Evolutionary conservation across 2,888 invertebrate species (phyloP).

Genomic region (Drosophila neotestacea): DNA sequence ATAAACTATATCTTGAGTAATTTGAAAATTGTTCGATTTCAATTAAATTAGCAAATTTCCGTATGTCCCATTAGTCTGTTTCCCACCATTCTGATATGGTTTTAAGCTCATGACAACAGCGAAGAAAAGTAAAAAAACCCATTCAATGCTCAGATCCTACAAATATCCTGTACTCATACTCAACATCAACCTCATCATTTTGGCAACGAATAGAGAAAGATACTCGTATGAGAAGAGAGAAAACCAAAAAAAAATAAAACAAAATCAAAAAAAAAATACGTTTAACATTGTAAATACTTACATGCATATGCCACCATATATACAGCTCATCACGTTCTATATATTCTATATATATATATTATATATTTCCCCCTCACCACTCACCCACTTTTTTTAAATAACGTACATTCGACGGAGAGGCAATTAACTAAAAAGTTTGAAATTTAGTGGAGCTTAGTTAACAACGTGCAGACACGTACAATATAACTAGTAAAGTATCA

Average conservation of each 20-base stretch:
- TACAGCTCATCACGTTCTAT: constrained; percentile 26
- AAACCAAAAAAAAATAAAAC: background rate
- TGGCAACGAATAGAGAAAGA: constrained; percentile 19
- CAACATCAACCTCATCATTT: constrained; percentile 21
- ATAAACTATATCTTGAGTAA: constrained; percentile 10
- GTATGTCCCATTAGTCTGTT: constrained; percentile 24
- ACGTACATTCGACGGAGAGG: background rate
- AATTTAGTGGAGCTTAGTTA: background rate
- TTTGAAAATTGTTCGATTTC: background rate
- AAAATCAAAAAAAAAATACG: background rate
- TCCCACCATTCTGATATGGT: constrained; percentile 4
- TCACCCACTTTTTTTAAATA: constrained; percentile 4
- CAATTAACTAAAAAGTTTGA: background rate
- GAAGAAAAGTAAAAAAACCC: background rate
- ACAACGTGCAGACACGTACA: background rate
- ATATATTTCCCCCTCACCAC: constrained; percentile 1
- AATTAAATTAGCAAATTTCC: background rate
- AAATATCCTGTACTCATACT: constrained; percentile 13
- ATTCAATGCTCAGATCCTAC: constrained; percentile 1
- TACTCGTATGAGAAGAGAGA: constrained; percentile 5
- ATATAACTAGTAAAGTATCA: background rate
- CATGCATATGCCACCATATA: constrained; percentile 30
- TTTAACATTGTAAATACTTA: constrained; percentile 33
- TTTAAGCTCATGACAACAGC: constrained; percentile 17
- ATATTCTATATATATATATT: background rate